Base-by-base conservation (phyloP, 2,888 invertebrate species). In the Tenthredo distinguenda region DNA sequence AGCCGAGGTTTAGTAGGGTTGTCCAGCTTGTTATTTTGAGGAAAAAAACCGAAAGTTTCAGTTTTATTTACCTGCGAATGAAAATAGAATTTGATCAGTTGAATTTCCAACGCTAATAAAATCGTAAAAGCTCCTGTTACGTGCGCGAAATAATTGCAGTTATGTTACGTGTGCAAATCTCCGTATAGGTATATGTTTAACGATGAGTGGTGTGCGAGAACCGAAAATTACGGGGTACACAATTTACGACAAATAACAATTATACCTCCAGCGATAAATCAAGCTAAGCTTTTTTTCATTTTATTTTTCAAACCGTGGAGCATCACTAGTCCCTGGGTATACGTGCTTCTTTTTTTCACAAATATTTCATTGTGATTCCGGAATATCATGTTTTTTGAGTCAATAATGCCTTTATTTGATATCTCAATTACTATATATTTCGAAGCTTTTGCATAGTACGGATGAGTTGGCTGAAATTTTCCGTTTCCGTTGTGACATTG, bases 201-300 rank as follows among this genome's bases (percentile, higher is more conserved):
- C 62, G 26, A 26, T 62, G 62, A 34, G 10, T 15, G 31, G 68
- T 18, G 34, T 34, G 18, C 34, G 68, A 1, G 68, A 68, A 15
- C 34, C 34, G 68, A 68, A 68, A 68, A 68, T 68, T 68, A 68
- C 68, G 68, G 68, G 68, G 18, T 68, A 34, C 68, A 68, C 68
- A 68, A 68, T 68, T 68, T 34, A 34, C 68, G 34, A 68, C 68
- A 68, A 68, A 68, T 68, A 68, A 68, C 68, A 68, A 68, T 68
- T 68, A 68, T 68, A 68, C 68, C 68, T 34, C 9, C 68, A 31
- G 68, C 68, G 15, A 68, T 68, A 68, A 68, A 68, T 68, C 68
- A 34, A 68, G 68, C 68, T 68, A 15, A 34, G 34, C 68, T 68
- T 68, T 68, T 68, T 34, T 68, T 0, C 31, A 26, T 31, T 68